A percentile compares a stretch with the other conserved stretches of the same genome.
Conservation (phyloP, 1,140 invertebrate genomes). For the Leptopilina boulardi region DNA sequence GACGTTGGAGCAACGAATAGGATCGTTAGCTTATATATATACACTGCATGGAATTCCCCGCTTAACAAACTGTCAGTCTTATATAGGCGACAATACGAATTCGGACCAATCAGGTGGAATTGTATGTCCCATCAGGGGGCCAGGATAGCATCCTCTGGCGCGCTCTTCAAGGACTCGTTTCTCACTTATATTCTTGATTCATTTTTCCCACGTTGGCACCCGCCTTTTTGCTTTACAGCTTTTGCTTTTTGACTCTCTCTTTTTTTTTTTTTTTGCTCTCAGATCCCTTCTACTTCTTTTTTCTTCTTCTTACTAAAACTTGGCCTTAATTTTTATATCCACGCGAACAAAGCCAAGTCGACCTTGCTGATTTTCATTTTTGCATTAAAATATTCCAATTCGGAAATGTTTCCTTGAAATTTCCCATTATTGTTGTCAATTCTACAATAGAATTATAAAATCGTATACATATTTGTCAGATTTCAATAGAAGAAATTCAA, state of each 20-base stretch:
- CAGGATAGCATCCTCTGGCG: conserved; percentile 40
- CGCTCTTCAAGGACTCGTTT: conserved; percentile 42
- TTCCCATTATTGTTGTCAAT: too few relatives aligned
- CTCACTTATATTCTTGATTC: conserved; percentile 46
- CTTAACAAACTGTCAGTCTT: conserved; percentile 56
- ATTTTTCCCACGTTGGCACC: conserved; percentile 58
- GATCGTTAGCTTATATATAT: conserved; percentile 53
- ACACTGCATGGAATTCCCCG: conserved; percentile 51
- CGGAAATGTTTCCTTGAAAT: too few relatives aligned
- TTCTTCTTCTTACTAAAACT: background rate
- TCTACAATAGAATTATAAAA: conserved; percentile 1
- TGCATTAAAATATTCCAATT: background rate
- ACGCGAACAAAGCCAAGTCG: conserved; percentile 12
- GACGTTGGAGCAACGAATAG: conserved; percentile 56
- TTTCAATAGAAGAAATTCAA: background rate
- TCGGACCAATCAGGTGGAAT: conserved; percentile 72
- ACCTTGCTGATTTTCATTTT: background rate
- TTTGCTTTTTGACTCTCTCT: conserved; percentile 5
- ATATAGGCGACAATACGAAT: conserved; percentile 64
- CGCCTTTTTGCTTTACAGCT: background rate
- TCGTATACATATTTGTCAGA: too few relatives aligned
- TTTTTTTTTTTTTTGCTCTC: background rate
- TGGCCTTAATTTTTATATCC: background rate
- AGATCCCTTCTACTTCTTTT: background rate
- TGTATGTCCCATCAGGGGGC: conserved; percentile 65